Conservation (phyloP, 2,113 vertebrate genomes). For the Semnornis frantzii region DNA sequence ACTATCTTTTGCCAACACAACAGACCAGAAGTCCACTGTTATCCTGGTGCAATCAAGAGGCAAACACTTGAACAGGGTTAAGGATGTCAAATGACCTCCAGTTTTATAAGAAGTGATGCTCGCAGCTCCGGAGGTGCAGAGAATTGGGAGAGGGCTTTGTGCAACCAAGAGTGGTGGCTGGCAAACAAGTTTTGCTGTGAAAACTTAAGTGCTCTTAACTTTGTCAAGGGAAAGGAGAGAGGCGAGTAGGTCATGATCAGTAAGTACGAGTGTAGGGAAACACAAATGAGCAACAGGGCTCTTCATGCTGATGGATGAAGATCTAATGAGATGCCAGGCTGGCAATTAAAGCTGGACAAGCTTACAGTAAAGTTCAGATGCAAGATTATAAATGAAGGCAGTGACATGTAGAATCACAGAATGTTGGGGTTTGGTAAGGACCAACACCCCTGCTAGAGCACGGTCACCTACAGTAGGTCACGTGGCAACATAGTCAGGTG, state of each 20-base stretch:
- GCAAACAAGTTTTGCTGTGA: not conserved
- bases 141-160: not conserved
- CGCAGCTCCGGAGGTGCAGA: not conserved
- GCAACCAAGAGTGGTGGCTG: not conserved
- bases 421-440: too few species aligned
- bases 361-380: not conserved
- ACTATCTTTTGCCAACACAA: not conserved
- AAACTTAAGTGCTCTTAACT: not conserved
- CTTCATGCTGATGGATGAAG: not conserved
- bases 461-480: too few species aligned
- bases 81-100: not conserved
- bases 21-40: rapidly evolving
- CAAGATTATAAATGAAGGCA: not conserved
- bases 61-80: not conserved
- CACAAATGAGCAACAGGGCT: not conserved
- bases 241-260: rapidly evolving
- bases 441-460: too few species aligned
- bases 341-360: not conserved
- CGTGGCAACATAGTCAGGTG: too few species aligned
- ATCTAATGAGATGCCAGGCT: not conserved
- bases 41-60: not conserved
- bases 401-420: not conserved
- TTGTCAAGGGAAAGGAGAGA: not conserved
- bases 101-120: not conserved
- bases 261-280: not conserved